Evolutionary conservation across 2,888 invertebrate genomes (phyloP), one percentile per base, ranked within the genome.

Genomic region (Pyrochroa serraticornis): DNA sequence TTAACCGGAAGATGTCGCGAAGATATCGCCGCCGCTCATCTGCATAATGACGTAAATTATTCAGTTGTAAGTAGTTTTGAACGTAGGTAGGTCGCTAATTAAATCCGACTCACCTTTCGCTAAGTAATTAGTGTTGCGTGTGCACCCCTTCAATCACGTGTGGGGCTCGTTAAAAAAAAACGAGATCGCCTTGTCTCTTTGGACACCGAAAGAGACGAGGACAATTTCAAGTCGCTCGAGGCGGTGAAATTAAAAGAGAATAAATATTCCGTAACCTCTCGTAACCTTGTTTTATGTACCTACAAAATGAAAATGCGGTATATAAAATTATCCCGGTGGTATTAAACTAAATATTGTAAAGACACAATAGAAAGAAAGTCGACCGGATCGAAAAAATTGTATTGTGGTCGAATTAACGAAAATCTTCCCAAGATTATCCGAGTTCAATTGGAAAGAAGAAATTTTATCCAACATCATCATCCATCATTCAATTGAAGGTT

Each of bases 161-260:
- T 22, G 22, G 22, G 22, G 22, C 22, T 22, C 5, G 22, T 22
- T 22, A 22, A 22, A 22, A 22, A 22, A 22, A 22, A 22, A 22
- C 5, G 22, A 22, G 22, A 22, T 22, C 22, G 22, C 22, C 5
- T 22, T 5, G 22, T 22, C 5, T 22, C 22, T 22, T 22, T 22
- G 22, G 22, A 22, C 22, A 5, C 22, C 22, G 22, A 22, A 22
- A 22, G 22, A 22, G 22, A 22, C 22, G 22, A 22, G 22, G 22
- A 22, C 22, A 22, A 31, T 56, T 56, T 55, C 49, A 42, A 38
- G 44, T 41, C 9, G 32, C 63, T 48, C 7, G 22, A 46, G 63
- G 63, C 58, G 63, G 63, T 45, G 61, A 63, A 63, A 61, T 63
- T 61, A 63, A 56, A 44, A 12, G 47, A 42, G 53, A 53, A 54